Evolutionary conservation across 2,888 invertebrate genomes (phyloP).

Genomic region (Aphodius sticticus): DNA sequence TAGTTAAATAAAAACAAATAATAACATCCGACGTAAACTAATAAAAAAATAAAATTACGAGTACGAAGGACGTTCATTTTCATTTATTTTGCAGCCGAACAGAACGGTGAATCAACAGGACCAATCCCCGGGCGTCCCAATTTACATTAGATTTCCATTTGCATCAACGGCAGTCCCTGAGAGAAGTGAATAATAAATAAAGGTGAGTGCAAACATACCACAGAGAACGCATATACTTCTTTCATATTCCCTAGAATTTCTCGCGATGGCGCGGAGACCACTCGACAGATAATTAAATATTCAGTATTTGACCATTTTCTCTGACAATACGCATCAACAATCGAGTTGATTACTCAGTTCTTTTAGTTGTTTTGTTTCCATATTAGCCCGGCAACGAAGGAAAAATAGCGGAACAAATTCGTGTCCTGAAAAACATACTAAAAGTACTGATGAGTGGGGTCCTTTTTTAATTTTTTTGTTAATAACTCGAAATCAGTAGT

Average conservation of each 20-base stretch:
- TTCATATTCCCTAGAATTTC: neutral
- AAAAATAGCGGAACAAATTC: no score
- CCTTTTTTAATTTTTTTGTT: no score
- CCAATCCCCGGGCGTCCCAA: neutral
- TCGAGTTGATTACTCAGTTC: neutral
- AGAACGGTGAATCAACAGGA: neutral
- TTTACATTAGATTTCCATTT: slow-evolving; percentile 4
- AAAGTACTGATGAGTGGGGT: no score
- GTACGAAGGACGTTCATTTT: neutral
- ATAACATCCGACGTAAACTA: no score
- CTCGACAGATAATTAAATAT: neutral
- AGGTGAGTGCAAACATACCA: neutral
- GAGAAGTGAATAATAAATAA: neutral
- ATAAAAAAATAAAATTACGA: neutral
- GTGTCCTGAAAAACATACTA: no score
- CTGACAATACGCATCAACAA: neutral
- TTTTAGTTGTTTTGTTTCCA: neutral
- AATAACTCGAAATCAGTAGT: no score
- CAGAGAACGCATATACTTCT: neutral
- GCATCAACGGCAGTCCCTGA: neutral
- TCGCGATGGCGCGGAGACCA: neutral
- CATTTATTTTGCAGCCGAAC: neutral
- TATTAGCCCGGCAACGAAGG: no score
- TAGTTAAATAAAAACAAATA: no score
- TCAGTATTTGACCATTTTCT: neutral